Conservation (phyloP, 1,140 invertebrate genomes). For the Medauroidea extradentata region DNA sequence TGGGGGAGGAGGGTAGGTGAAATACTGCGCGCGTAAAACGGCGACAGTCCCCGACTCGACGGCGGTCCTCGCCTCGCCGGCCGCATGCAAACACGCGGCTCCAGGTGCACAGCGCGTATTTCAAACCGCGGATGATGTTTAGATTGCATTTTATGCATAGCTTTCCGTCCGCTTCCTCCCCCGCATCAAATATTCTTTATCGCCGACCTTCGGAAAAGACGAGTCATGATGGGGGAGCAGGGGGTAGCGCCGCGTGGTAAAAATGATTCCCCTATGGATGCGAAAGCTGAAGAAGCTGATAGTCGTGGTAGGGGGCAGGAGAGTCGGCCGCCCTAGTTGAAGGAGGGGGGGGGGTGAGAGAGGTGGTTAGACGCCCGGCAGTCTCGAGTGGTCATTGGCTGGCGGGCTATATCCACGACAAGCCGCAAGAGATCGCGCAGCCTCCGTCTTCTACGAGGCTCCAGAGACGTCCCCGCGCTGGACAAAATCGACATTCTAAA, state of each 20-base stretch:
- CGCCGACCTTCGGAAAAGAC: constrained; percentile 5
- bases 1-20: no score
- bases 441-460: no score
- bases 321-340: not conserved
- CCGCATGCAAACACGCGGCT: constrained; percentile 2
- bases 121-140: constrained; percentile 11
- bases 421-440: no score
- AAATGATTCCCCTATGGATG: constrained; percentile 7
- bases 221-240: no score
- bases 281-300: not conserved
- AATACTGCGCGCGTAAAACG: no score
- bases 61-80: not conserved
- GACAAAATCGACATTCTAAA: no score
- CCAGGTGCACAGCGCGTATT: constrained; percentile 2
- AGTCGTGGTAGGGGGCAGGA: no score
- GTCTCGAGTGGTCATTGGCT: not conserved
- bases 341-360: not conserved
- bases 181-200: constrained; percentile 14
- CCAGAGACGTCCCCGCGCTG: no score
- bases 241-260: not conserved
- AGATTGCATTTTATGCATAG: constrained; percentile 17
- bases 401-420: no score
- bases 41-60: no score
- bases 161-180: constrained; percentile 2
- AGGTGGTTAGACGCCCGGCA: no score